Evolutionary conservation across 2,113 vertebrate species (phyloP).

Genomic region (Mystacornis crossleyi): DNA sequence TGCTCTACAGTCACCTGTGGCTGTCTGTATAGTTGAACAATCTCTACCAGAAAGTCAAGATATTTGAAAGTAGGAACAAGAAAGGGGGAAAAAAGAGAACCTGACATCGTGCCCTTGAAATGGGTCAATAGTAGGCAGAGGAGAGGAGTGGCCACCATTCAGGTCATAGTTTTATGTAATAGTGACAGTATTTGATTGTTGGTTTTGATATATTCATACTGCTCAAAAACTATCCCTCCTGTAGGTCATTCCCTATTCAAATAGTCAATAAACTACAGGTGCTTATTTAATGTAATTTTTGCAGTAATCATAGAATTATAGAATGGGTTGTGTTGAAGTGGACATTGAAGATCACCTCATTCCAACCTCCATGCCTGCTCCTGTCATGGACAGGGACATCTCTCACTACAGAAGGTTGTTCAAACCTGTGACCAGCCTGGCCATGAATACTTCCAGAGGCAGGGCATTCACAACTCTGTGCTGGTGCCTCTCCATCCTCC

Average conservation of each 20-base stretch:
- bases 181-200: background rate
- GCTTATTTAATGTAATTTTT: background rate
- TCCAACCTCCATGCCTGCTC: background rate
- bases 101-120: background rate
- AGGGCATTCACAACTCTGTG: background rate
- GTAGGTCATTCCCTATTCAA: background rate
- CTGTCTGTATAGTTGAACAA: background rate
- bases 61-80: background rate
- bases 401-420: background rate
- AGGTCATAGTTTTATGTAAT: background rate
- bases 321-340: background rate
- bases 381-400: background rate
- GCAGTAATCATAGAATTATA: background rate
- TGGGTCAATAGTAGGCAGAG: fast-evolving
- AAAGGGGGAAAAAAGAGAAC: fast-evolving
- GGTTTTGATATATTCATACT: background rate
- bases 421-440: background rate
- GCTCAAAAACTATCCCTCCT: background rate
- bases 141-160: background rate
- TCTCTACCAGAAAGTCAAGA: background rate
- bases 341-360: background rate
- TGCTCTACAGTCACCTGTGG: background rate
- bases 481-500: background rate
- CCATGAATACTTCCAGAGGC: background rate
- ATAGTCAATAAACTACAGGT: background rate